Conservation (phyloP, 2,113 vertebrate genomes). For the Vulpes vulpes region DNA sequence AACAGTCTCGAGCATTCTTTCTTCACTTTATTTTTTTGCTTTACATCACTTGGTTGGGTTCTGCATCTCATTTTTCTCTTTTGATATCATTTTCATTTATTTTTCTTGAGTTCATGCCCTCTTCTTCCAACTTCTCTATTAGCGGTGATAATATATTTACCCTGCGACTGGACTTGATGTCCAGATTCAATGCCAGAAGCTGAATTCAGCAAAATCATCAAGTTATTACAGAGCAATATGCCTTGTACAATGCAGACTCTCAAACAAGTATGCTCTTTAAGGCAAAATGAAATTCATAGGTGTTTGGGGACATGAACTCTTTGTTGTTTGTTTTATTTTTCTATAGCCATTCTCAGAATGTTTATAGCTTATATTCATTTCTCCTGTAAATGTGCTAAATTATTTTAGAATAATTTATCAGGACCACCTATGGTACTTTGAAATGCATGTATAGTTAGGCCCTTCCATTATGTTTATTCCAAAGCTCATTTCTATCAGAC, state of each 20-base stretch:
- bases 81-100: constrained; percentile 48
- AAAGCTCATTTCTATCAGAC: constrained; percentile 59
- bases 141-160: background rate
- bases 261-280: constrained; percentile 59
- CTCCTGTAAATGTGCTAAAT: constrained; percentile 69
- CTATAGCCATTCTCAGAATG: constrained; percentile 71
- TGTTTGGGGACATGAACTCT: constrained; percentile 63
- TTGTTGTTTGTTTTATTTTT: constrained; percentile 62
- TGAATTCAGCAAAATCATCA: constrained; percentile 79
- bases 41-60: background rate
- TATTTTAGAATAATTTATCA: constrained; percentile 76
- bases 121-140: constrained; percentile 34
- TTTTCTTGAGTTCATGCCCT: constrained; percentile 31
- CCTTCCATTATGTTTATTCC: constrained; percentile 44
- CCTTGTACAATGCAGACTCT: constrained; percentile 39
- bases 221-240: constrained; percentile 69
- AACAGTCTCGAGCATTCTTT: background rate
- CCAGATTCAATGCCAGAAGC: constrained; percentile 68
- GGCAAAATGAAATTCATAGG: constrained; percentile 70
- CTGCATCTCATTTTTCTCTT: background rate
- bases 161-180: constrained; percentile 59
- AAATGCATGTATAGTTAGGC: constrained; percentile 46
- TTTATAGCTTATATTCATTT: constrained; percentile 72
- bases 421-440: background rate
- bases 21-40: constrained; percentile 29